Evolutionary conservation across 2,113 vertebrate genomes (phyloP), one percentile per base, ranked within the genome.

Genomic region (Charina bottae): DNA sequence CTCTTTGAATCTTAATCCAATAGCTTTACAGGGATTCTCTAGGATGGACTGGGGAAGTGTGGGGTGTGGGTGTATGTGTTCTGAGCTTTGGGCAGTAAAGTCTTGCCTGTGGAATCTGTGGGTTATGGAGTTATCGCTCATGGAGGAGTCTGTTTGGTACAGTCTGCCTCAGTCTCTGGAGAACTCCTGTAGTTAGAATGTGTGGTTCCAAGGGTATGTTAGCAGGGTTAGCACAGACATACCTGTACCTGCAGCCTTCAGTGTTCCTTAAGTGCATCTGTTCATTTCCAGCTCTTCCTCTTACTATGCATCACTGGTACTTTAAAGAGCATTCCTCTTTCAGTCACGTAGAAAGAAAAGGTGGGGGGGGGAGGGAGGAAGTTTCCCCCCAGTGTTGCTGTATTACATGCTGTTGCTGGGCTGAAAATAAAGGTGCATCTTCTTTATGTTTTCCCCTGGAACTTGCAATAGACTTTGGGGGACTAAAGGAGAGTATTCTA

Each of bases 1-100:
- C 96, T 95, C 96, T 97, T 94, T 95, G 95, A 94, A 95, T 95
- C 58, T 90, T 96, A 96, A 97, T 97, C 95, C 96, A 83, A 15
- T 0, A 0, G 95, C 95, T 97, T 91, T 96, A 93, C 68, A 89
- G 92, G 93, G 91, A 89, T 62, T 87, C 88, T 59, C 54, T n/a
- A 68, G 72, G 83, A 2, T 89, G 59, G 90, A 64, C 5, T 89
- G 78, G 87, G 91, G 72, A 92, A 89, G 46, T 84, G 87, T 58
- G 26, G 86, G 56, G 42, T 89, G 68, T n/a, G 72, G 68, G 64
- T 28, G 6, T 83, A 92, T 83, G 84, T 11, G n/a, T 56, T 54
- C 64, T 58, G n/a, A n/a, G 72, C 68, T 92, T 92, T 62, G 72
- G 91, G 62, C 9, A 85, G 58, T 59, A 85, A 85, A 89, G n/a